Conservation (phyloP, 2,888 invertebrate genomes). For the Monochamus alternatus region DNA sequence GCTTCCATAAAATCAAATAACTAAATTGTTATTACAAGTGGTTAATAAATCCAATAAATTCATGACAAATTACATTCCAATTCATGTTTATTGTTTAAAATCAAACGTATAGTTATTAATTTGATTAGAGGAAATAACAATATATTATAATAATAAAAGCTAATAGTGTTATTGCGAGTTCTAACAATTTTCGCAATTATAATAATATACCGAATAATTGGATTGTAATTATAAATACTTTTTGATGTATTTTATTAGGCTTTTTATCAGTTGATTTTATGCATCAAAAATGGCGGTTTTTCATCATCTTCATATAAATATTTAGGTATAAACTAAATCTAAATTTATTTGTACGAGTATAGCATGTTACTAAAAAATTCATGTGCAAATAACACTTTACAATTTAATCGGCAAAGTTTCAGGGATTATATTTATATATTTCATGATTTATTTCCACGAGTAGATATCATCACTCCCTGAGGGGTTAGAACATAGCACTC, state of each 20-base stretch:
- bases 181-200: background rate
- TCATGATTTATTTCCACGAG: conserved; percentile 63
- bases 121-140: background rate
- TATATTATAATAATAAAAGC: conserved; percentile 13
- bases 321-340: too few relatives aligned
- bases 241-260: conserved; percentile 13
- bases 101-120: conserved; percentile 36
- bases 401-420: conserved; percentile 25
- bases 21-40: background rate
- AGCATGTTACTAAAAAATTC: too few relatives aligned
- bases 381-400: background rate
- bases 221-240: background rate
- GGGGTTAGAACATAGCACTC: conserved; percentile 61
- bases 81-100: conserved; percentile 40
- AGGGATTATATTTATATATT: conserved; percentile 49
- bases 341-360: too few relatives aligned
- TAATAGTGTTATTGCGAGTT: conserved; percentile 2
- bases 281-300: too few relatives aligned
- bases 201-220: conserved; percentile 2
- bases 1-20: too few relatives aligned
- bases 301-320: background rate
- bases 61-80: conserved; percentile 41
- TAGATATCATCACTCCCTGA: conserved; percentile 62
- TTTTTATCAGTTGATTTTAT: too few relatives aligned
- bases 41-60: conserved; percentile 16